A percentile compares a stretch with the other conserved stretches of the same genome.
These are phyloP conservation scores for Dascillus cervinus DNA, from an alignment of 2,888 invertebrate species.

Conservation along the genomic window DNA sequence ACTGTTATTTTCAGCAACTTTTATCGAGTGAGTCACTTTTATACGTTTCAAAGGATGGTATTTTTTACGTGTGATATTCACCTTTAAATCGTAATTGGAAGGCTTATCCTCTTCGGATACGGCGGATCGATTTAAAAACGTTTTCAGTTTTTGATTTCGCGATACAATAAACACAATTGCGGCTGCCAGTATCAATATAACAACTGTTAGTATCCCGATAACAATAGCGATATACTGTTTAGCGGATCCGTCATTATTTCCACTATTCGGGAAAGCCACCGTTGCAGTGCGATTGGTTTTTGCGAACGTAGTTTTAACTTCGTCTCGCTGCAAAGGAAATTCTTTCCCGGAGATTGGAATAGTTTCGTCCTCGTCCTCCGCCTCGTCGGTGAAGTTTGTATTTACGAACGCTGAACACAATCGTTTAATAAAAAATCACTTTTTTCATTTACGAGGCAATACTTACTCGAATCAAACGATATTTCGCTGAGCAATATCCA, in stretches of 20 bases:
- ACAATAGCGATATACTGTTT: slow-evolving; percentile 58
- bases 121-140: slow-evolving; percentile 30
- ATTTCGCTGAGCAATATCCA: slow-evolving; percentile 87
- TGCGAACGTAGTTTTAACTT: slow-evolving; percentile 53
- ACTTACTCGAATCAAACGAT: slow-evolving; percentile 71
- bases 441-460: no score
- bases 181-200: slow-evolving; percentile 61
- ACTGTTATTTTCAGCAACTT: no score
- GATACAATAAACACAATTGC: slow-evolving; percentile 65
- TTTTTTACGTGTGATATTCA: no score
- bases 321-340: slow-evolving; percentile 61
- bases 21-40: no score
- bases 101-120: slow-evolving; percentile 38
- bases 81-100: slow-evolving; percentile 36
- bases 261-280: slow-evolving; percentile 19
- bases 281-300: slow-evolving; percentile 47
- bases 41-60: no score
- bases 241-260: slow-evolving; percentile 47
- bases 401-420: slow-evolving; percentile 48
- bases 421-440: no score
- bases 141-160: slow-evolving; percentile 51
- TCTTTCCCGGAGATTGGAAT: slow-evolving; percentile 46
- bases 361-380: slow-evolving; percentile 46
- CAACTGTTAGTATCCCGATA: slow-evolving; percentile 63
- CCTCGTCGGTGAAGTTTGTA: slow-evolving; percentile 58